Base-by-base conservation (phyloP, 1,140 invertebrate species). In the Trachelipus rathkii region DNA sequence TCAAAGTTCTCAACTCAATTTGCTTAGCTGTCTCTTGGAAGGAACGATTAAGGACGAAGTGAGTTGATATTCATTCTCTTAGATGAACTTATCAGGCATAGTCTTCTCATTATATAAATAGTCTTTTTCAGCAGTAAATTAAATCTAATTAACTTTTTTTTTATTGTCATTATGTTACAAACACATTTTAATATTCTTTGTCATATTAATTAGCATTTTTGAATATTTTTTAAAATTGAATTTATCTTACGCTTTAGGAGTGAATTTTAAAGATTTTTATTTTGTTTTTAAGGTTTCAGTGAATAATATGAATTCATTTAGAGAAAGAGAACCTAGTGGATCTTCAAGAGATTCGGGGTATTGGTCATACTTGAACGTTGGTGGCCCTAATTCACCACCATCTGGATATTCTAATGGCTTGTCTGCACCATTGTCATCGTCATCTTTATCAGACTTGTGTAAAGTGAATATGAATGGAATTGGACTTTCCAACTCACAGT, bases 301-400 rank as follows among this genome's bases (percentile, higher is more conserved):
- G n/a, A 50, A 50, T 15, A 50, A 9, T 15, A 50, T 50, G 46
- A 50, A 50, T 50, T 9, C 46, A 10, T 76, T 81, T 44, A 73
- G 79, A 5, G 77, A 81, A 44, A 46, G 79, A 74, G 79, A 81
- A 74, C 69, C 76, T 33, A 81, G 79, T 77, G 79, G 79, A 66
- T 76, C 76, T 68, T 81, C 79, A 24, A 66, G 77, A 72, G 79
- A 81, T 67, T 81, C 79, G 43, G 79, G 79, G 5, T 81, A 81
- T 75, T 71, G 77, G 10, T 81, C 79, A 10, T 81, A 76, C 72
- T 73, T 81, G 10, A 76, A 77, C 4, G 74, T 78, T 11, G 73
- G 74, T n/a, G 77, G 77, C 10, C 67, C 77, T 24, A 74, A 74
- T 9, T 78, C 77, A 45, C 77, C 77, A 10, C 77, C 77, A 21